phyloP scores from a whole-genome alignment of 2,797 vertebrate species.

The Lepilemur septentrionalis region DNA sequence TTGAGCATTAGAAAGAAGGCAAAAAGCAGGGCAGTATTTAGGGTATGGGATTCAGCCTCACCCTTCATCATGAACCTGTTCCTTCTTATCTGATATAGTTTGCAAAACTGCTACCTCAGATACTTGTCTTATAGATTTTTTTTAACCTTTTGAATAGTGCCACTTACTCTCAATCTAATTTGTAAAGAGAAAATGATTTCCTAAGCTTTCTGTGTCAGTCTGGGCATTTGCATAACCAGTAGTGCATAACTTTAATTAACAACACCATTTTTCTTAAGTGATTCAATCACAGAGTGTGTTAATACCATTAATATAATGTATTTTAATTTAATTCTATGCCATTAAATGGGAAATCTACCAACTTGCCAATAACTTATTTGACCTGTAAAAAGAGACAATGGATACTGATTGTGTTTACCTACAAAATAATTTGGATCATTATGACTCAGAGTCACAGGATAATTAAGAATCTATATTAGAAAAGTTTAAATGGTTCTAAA shows the following conservation, averaged over 20 bases:
- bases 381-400: background rate
- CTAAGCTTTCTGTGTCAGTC: constrained; percentile 38
- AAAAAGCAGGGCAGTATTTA: background rate
- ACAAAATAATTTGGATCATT: constrained; percentile 46
- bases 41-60: background rate
- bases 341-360: constrained; percentile 56
- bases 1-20: background rate
- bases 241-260: constrained; percentile 63
- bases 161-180: background rate
- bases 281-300: constrained; percentile 52
- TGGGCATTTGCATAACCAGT: constrained; percentile 41
- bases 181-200: constrained; percentile 36
- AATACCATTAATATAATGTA: constrained; percentile 37
- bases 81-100: background rate
- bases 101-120: background rate
- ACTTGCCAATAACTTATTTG: constrained; percentile 51
- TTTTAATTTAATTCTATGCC: constrained; percentile 16
- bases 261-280: constrained; percentile 62
- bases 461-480: constrained; percentile 9
- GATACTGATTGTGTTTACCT: constrained; percentile 25
- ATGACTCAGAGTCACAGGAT: constrained; percentile 1
- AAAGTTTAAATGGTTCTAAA: background rate
- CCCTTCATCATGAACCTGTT: background rate
- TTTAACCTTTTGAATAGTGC: background rate
- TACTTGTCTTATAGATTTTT: background rate